Conservation (phyloP, 1,140 invertebrate genomes). For the Zaprionus nigranus region DNA sequence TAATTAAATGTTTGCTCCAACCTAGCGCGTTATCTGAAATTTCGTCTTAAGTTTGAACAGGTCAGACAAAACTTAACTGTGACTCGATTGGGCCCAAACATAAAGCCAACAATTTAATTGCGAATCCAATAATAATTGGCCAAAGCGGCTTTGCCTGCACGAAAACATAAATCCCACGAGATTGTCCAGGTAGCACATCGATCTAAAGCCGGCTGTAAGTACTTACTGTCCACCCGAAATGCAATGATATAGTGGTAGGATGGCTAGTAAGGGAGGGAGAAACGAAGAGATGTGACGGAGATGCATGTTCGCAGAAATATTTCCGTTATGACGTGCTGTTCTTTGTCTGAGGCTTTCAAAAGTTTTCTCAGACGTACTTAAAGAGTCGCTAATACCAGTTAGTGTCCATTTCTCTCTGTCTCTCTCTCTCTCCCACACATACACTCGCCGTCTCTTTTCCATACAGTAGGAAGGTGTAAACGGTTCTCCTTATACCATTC, state of each 20-base stretch:
- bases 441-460: not conserved
- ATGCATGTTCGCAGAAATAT: not conserved
- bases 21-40: slow-evolving; percentile 23
- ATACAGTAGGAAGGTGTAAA: not conserved
- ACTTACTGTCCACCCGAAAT: slow-evolving; percentile 1
- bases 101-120: slow-evolving; percentile 38
- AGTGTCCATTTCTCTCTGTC: not conserved
- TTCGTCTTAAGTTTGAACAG: slow-evolving; percentile 12
- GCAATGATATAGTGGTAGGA: not conserved
- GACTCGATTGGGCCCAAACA: slow-evolving; percentile 13
- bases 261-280: not conserved
- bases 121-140: slow-evolving; percentile 49
- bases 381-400: slow-evolving; percentile 35
- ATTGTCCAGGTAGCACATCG: slow-evolving; percentile 19
- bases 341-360: slow-evolving; percentile 13
- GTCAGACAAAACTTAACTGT: slow-evolving; percentile 15
- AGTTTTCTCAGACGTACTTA: slow-evolving; percentile 35
- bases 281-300: not conserved
- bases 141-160: slow-evolving; percentile 41
- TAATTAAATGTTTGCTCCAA: slow-evolving; percentile 40
- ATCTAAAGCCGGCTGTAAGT: slow-evolving; percentile 15
- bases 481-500: not conserved
- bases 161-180: slow-evolving; percentile 14
- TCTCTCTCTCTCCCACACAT: not conserved
- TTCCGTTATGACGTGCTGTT: not conserved